These are phyloP conservation scores for Sylvia borin DNA, from an alignment of 2,797 vertebrate species.

Conservation along the genomic window DNA sequence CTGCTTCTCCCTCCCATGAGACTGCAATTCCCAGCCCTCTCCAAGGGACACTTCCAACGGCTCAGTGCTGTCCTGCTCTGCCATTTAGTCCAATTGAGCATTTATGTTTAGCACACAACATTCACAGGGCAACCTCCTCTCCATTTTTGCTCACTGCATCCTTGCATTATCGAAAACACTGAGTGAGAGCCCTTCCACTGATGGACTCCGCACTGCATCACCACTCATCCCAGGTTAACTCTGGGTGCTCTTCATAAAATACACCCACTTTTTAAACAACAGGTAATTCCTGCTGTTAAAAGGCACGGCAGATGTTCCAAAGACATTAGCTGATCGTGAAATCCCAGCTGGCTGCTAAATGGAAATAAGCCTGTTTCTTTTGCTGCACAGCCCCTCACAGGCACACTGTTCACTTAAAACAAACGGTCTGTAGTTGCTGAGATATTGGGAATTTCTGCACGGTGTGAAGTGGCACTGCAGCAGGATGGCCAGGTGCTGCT, in stretches of 20 bases:
- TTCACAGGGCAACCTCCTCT: background rate
- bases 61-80: background rate
- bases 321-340: background rate
- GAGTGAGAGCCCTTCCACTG: background rate
- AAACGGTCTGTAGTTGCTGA: background rate
- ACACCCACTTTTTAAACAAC: background rate
- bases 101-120: background rate
- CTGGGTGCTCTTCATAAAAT: background rate
- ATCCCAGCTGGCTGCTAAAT: background rate
- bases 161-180: background rate
- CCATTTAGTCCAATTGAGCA: background rate
- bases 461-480: background rate
- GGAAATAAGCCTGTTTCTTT: background rate
- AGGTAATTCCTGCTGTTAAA: background rate
- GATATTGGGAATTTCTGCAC: accelerated
- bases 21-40: background rate
- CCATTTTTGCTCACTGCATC: background rate
- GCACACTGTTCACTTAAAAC: background rate
- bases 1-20: background rate
- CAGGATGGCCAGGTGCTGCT: background rate
- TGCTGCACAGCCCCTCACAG: background rate
- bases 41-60: background rate
- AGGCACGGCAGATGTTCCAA: background rate
- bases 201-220: background rate
- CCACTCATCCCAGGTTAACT: background rate